These are phyloP conservation scores for Osmoderma eremita DNA, from an alignment of 2,888 invertebrate genomes.

Conservation along the genomic window DNA sequence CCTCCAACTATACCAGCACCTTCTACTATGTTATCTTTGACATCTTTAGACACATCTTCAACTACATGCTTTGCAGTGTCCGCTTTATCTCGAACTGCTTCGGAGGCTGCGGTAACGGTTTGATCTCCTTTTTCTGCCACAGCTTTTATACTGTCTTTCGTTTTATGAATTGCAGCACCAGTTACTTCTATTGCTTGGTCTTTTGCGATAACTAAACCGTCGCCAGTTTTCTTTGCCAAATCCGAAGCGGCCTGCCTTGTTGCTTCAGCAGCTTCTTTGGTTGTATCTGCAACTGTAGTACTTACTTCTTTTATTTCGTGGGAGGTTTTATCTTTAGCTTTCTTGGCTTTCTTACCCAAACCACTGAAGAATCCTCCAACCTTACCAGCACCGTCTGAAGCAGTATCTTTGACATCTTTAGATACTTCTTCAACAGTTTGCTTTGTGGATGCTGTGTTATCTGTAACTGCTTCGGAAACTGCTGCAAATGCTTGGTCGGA, in stretches of 20 bases:
- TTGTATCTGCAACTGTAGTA: conserved; percentile 30
- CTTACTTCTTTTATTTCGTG: conserved; percentile 35
- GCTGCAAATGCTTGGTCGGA: neutral
- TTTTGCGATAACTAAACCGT: conserved; percentile 4
- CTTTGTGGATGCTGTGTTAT: conserved; percentile 34
- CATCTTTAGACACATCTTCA: conserved; percentile 28
- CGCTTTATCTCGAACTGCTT: conserved; percentile 34
- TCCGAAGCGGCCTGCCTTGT: conserved; percentile 12
- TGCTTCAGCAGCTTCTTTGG: conserved; percentile 28
- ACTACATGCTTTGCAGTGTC: conserved; percentile 34
- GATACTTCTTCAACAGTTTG: conserved; percentile 14
- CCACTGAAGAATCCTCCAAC: conserved; percentile 20
- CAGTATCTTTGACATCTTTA: conserved; percentile 28
- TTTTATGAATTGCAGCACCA: conserved; percentile 35
- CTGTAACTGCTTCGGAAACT: conserved; percentile 39
- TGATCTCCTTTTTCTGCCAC: conserved; percentile 26
- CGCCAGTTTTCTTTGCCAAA: conserved; percentile 15
- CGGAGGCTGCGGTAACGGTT: neutral
- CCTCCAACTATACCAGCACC: conserved; percentile 11
- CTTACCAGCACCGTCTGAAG: neutral
- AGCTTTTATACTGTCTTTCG: conserved; percentile 31
- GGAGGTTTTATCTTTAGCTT: conserved; percentile 21
- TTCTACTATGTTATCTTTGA: conserved; percentile 39
- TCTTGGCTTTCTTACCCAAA: conserved; percentile 24
- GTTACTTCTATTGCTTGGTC: conserved; percentile 40